phyloP scores from a whole-genome alignment of 1,140 invertebrate species.

The Rhopalosiphum maidis region DNA sequence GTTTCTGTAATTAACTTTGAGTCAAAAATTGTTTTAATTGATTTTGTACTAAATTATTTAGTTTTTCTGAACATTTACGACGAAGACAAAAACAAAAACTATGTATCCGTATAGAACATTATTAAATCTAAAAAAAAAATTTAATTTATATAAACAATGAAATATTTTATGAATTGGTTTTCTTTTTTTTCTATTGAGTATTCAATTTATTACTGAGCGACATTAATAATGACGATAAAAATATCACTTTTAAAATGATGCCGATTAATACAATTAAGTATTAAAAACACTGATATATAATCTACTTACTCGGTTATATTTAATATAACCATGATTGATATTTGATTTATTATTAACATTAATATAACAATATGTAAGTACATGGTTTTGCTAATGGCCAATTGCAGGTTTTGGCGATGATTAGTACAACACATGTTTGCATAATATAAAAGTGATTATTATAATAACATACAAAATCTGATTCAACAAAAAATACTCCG shows the following conservation, averaged over 20 bases:
- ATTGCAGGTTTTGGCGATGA: neutral
- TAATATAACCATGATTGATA: neutral
- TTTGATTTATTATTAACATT: neutral
- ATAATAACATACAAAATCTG: neutral
- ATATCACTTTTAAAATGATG: too few species aligned
- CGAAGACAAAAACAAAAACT: neutral
- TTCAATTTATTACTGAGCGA: neutral
- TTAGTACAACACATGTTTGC: neutral
- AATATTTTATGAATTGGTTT: too few species aligned
- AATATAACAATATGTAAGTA: too few species aligned
- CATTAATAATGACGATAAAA: neutral
- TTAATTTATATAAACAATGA: too few species aligned
- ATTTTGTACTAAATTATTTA: neutral
- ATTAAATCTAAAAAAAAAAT: neutral
- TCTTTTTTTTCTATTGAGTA: too few species aligned
- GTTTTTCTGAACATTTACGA: neutral
- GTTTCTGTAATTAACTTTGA: neutral
- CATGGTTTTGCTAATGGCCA: too few species aligned
- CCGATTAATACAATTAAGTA: neutral
- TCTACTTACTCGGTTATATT: too few species aligned
- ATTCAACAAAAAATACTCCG: neutral
- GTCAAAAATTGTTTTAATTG: neutral
- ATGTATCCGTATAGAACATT: neutral
- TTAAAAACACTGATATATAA: neutral
- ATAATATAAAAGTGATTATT: neutral